phyloP scores from a whole-genome alignment of 2,888 invertebrate genomes.

The Athripsodes cinereus region DNA sequence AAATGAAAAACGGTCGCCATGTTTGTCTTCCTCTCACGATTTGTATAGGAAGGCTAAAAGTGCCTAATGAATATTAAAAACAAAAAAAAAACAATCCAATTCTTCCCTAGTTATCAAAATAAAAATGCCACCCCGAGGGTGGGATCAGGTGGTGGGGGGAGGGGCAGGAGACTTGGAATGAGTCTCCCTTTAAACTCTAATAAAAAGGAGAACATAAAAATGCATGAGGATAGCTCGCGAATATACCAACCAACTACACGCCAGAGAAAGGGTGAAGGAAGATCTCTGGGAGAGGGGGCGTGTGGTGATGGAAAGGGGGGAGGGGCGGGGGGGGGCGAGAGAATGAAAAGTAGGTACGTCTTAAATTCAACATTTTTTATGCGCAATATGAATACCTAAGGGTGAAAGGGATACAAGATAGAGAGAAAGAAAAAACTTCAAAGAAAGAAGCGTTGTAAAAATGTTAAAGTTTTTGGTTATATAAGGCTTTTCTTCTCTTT shows the following conservation, averaged over 20 bases:
- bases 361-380: slow-evolving; percentile 27
- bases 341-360: slow-evolving; percentile 19
- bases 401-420: slow-evolving; percentile 25
- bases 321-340: slow-evolving; percentile 18
- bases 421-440: slow-evolving; percentile 12
- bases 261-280: slow-evolving; percentile 35
- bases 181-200: slow-evolving; percentile 52
- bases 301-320: slow-evolving; percentile 18
- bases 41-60: slow-evolving; percentile 24
- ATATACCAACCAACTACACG: slow-evolving; percentile 43
- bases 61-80: slow-evolving; percentile 28
- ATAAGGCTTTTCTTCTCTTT: slow-evolving; percentile 14
- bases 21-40: slow-evolving; percentile 24
- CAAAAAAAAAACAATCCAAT: slow-evolving; percentile 28
- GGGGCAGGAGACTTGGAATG: slow-evolving; percentile 13
- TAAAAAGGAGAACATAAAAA: slow-evolving; percentile 57
- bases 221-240: slow-evolving; percentile 57
- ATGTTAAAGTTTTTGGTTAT: slow-evolving; percentile 17
- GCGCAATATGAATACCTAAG: slow-evolving; percentile 25
- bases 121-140: slow-evolving; percentile 44
- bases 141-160: slow-evolving; percentile 11
- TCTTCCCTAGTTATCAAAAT: slow-evolving; percentile 47
- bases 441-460: slow-evolving; percentile 12
- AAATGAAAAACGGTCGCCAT: slow-evolving; percentile 18
- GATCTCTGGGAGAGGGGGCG: slow-evolving; percentile 14